phyloP scores from a whole-genome alignment of 23 tunicate species.

The Diplosoma virens region DNA sequence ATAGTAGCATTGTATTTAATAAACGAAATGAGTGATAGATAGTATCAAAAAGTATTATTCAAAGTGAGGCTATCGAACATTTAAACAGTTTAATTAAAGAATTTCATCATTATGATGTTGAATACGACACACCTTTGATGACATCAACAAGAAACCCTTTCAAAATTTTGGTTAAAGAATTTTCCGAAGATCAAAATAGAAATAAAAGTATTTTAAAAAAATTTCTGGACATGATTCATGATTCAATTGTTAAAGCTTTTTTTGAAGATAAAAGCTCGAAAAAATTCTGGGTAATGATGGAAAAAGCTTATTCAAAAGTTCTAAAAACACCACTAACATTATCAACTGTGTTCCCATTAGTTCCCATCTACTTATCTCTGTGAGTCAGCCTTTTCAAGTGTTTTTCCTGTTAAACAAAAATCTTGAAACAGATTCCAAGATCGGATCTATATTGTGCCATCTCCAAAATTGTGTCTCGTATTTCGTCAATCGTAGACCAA shows the following conservation, averaged over 20 bases:
- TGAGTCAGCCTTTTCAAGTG: slow-evolving; percentile 6
- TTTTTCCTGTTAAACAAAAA: slow-evolving; percentile 4
- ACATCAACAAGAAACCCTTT: slow-evolving; percentile 24
- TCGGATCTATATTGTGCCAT: background rate
- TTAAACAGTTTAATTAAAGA: slow-evolving; percentile 30
- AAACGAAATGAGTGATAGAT: slow-evolving; percentile 19
- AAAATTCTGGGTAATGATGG: slow-evolving; percentile 12
- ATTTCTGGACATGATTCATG: slow-evolving; percentile 36
- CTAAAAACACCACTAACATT: slow-evolving; percentile 20
- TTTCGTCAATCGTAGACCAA: slow-evolving; percentile 32
- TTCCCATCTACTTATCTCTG: slow-evolving; percentile 23
- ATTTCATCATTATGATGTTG: slow-evolving; percentile 33
- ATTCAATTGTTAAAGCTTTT: slow-evolving; percentile 41
- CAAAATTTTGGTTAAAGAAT: slow-evolving; percentile 34
- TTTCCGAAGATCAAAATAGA: background rate
- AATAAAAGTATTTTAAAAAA: background rate
- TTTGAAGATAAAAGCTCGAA: slow-evolving; percentile 26
- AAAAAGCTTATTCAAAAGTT: slow-evolving; percentile 44
- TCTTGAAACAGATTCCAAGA: slow-evolving; percentile 12
- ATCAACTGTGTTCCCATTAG: slow-evolving; percentile 12
- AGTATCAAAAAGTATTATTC: slow-evolving; percentile 10
- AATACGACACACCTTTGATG: slow-evolving; percentile 35
- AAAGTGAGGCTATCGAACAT: slow-evolving; percentile 16
- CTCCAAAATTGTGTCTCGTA: slow-evolving; percentile 15
- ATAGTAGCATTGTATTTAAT: slow-evolving; percentile 16